Percentiles rank a stretch among this genome's conserved stretches.
Conservation (phyloP, 2,888 invertebrate genomes). For the Neelides folsomi region DNA sequence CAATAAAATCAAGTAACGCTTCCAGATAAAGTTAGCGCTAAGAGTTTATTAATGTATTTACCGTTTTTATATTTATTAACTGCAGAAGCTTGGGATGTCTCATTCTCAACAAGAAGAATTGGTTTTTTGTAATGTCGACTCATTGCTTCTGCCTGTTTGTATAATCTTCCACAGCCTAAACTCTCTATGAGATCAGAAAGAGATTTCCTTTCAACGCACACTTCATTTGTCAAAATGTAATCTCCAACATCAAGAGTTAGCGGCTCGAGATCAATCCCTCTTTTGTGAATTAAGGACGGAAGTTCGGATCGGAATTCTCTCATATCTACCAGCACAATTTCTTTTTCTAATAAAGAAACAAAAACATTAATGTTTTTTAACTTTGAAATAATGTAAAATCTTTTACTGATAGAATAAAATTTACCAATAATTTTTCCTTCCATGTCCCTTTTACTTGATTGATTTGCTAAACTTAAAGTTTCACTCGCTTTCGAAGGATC, state of each 20-base stretch:
- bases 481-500: conserved; percentile 37
- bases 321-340: conserved; percentile 71
- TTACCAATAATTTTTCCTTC: conserved; percentile 46
- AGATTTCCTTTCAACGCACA: conserved; percentile 93
- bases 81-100: conserved; percentile 83
- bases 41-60: conserved; percentile 4
- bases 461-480: conserved; percentile 50
- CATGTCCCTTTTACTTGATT: conserved; percentile 28
- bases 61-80: conserved; percentile 41
- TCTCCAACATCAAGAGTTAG: conserved; percentile 88
- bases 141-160: conserved; percentile 91
- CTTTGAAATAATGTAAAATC: neutral
- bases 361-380: neutral
- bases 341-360: conserved; percentile 5
- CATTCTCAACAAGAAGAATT: conserved; percentile 88
- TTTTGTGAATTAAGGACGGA: conserved; percentile 80
- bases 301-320: conserved; percentile 94
- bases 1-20: conserved; percentile 40
- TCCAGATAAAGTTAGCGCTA: conserved; percentile 3
- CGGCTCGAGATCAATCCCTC: conserved; percentile 83
- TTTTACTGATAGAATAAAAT: neutral
- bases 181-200: conserved; percentile 92
- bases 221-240: conserved; percentile 90
- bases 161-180: conserved; percentile 76
- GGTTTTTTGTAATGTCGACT: conserved; percentile 73